phyloP scores from a whole-genome alignment of 2,797 vertebrate genomes.

The Gephyroberyx darwinii region DNA sequence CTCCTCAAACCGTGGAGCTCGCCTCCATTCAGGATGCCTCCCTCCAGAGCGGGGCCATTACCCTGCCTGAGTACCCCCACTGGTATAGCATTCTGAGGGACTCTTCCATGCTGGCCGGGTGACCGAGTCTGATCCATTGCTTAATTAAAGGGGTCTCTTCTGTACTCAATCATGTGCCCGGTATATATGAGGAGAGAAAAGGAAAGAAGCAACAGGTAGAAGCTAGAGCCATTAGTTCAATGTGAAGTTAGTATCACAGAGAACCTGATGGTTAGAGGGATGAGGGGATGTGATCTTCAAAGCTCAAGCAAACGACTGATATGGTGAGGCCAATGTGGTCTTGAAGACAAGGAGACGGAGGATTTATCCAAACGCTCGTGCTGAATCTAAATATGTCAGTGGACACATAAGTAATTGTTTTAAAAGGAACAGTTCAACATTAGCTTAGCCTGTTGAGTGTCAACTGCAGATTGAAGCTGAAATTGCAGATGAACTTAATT shows the following conservation, averaged over 20 bases:
- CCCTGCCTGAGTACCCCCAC: slow-evolving; percentile 39
- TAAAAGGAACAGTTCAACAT: background rate
- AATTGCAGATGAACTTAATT: background rate
- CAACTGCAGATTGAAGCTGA: background rate
- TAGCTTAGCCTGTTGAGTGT: background rate
- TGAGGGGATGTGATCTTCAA: slow-evolving; percentile 5
- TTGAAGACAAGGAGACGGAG: background rate
- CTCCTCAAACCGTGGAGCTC: slow-evolving; percentile 63
- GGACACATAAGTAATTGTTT: background rate
- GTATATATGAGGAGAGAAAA: slow-evolving; percentile 51
- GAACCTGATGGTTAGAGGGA: slow-evolving; percentile 36
- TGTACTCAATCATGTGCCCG: slow-evolving; percentile 63
- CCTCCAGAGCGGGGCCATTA: slow-evolving; percentile 49
- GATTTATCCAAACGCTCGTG: slow-evolving; percentile 36
- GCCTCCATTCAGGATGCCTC: slow-evolving; percentile 71
- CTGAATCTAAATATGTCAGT: background rate
- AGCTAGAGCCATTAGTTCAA: slow-evolving; percentile 54
- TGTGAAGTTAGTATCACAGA: slow-evolving; percentile 42
- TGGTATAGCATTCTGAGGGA: slow-evolving; percentile 37
- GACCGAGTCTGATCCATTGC: slow-evolving; percentile 68
- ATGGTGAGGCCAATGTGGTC: slow-evolving; percentile 31
- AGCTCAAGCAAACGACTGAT: background rate
- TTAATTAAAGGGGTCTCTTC: slow-evolving; percentile 32
- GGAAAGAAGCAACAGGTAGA: slow-evolving; percentile 58
- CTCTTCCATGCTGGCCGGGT: slow-evolving; percentile 35